phyloP scores from a whole-genome alignment of 2,888 invertebrate species.

The Lycaena phlaeas region DNA sequence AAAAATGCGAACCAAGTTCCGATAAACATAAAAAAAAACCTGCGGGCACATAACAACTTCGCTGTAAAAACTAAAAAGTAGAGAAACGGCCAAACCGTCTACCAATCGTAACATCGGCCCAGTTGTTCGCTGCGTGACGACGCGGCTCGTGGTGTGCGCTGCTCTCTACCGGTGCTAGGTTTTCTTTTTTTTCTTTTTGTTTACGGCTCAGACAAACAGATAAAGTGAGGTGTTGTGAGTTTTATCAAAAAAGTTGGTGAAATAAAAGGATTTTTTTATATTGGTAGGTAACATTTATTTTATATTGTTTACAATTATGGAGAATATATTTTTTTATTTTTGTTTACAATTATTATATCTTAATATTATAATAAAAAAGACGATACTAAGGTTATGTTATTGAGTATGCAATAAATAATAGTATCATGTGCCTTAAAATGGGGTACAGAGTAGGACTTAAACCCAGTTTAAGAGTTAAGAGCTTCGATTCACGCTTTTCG shows the following conservation, averaged over 20 bases:
- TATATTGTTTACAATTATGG: too few species aligned
- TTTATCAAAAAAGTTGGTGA: conserved; percentile 1
- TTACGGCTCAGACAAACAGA: conserved; percentile 13
- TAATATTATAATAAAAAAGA: too few species aligned
- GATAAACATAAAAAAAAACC: conserved; percentile 11
- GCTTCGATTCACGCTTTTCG: too few species aligned
- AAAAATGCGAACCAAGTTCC: not conserved
- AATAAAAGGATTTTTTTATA: conserved; percentile 4
- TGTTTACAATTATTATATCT: too few species aligned
- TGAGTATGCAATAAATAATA: too few species aligned
- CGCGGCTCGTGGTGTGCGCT: conserved; percentile 12
- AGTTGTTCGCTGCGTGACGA: conserved; percentile 46
- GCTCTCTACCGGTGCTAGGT: conserved; percentile 12
- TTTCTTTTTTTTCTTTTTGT: conserved; percentile 11
- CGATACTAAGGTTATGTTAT: too few species aligned
- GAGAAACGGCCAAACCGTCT: conserved; percentile 29
- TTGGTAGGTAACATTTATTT: not conserved
- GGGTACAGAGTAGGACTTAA: too few species aligned
- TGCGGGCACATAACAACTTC: conserved; percentile 14
- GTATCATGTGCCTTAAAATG: too few species aligned
- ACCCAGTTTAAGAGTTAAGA: too few species aligned
- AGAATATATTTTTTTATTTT: too few species aligned
- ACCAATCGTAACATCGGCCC: conserved; percentile 29
- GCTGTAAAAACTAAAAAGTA: conserved; percentile 17
- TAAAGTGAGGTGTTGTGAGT: conserved; percentile 11